A percentile compares a stretch with the other conserved stretches of the same genome.
phyloP scores from a whole-genome alignment of 2,888 invertebrate species.

The Bellardia bayeri region DNA sequence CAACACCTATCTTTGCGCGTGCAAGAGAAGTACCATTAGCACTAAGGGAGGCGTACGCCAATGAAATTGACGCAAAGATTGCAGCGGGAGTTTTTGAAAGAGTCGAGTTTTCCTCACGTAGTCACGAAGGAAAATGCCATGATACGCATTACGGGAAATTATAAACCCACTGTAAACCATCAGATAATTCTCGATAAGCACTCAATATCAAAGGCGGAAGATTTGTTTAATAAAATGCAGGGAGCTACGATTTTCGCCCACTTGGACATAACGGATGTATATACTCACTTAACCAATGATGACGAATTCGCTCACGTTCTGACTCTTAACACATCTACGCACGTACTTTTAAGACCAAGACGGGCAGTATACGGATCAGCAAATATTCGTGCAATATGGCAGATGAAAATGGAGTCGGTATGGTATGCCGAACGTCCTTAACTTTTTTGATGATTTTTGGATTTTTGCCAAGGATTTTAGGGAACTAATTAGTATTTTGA shows the following conservation, averaged over 20 bases:
- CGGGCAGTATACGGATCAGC: constrained; percentile 58
- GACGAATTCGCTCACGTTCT: constrained; percentile 45
- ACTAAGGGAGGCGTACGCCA: too few species aligned
- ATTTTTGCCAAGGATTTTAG: constrained; percentile 24
- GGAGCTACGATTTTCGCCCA: constrained; percentile 15
- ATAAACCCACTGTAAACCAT: too few species aligned
- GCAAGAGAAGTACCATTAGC: too few species aligned
- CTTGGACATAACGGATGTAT: constrained; percentile 30
- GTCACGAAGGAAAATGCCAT: too few species aligned
- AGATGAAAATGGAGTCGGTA: constrained; percentile 35
- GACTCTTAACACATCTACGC: constrained; percentile 40
- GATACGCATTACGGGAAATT: too few species aligned
- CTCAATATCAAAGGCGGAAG: too few species aligned
- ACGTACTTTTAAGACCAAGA: constrained; percentile 42
- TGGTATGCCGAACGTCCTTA: constrained; percentile 16
- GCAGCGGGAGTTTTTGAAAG: too few species aligned
- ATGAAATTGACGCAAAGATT: too few species aligned
- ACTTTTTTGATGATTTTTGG: constrained; percentile 39
- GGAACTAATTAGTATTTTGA: neutral
- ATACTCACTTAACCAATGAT: constrained; percentile 28
- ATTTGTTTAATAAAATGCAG: too few species aligned
- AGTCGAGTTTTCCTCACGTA: too few species aligned
- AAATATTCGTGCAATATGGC: constrained; percentile 64
- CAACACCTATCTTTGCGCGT: too few species aligned
- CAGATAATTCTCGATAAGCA: too few species aligned